Conservation (phyloP, 2,113 vertebrate genomes). For the Octodon degus region DNA sequence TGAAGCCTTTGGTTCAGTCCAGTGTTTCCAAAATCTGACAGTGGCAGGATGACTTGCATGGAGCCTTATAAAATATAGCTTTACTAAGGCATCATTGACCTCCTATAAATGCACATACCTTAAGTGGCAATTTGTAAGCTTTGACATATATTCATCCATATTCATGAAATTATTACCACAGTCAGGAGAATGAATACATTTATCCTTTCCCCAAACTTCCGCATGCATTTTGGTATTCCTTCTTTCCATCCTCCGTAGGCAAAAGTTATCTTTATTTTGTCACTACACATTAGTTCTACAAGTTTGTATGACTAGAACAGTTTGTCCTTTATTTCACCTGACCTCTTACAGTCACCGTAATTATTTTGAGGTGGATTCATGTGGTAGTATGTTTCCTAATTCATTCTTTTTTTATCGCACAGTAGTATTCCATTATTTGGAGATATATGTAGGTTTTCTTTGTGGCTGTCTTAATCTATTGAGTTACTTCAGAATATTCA, state of each 20-base stretch:
- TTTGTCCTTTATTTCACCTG: conserved; percentile 3
- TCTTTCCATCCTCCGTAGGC: background rate
- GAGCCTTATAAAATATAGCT: background rate
- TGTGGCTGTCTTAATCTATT: background rate
- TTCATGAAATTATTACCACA: background rate
- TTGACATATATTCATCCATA: background rate
- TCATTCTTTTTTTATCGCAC: conserved; percentile 35
- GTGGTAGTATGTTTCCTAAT: background rate
- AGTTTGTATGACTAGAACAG: background rate
- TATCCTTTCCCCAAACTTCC: background rate
- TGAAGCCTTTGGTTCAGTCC: conserved; percentile 36
- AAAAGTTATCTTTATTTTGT: conserved; percentile 1
- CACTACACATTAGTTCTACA: conserved; percentile 1
- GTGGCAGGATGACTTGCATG: background rate
- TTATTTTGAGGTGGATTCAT: conserved; percentile 39
- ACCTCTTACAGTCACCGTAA: background rate
- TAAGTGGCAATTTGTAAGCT: background rate
- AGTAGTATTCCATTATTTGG: background rate
- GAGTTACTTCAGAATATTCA: background rate
- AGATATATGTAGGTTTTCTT: background rate
- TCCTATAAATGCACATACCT: background rate
- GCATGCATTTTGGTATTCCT: background rate
- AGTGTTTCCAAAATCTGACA: conserved; percentile 51
- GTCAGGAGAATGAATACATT: conserved; percentile 16
- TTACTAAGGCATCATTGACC: conserved; percentile 12